Conservation (phyloP, 2,888 invertebrate species). For the Callimorpha dominula region DNA sequence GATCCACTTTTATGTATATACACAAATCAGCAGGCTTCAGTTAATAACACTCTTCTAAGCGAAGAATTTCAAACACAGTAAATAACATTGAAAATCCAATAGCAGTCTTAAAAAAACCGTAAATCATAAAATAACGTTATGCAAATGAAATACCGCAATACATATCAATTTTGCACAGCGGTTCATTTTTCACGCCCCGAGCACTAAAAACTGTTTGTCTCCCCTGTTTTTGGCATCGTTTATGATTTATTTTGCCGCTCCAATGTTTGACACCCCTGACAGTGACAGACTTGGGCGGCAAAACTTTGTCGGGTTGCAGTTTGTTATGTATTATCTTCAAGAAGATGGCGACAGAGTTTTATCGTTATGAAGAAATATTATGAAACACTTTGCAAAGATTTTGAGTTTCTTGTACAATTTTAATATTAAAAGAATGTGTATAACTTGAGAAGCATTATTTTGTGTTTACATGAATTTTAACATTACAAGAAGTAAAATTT, state of each 20-base stretch:
- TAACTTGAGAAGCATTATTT: too few relatives aligned
- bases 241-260: conserved; percentile 49
- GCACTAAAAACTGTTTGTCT: conserved; percentile 46
- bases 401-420: background rate
- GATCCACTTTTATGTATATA: too few relatives aligned
- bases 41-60: too few relatives aligned
- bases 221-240: conserved; percentile 47
- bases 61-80: background rate
- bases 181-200: conserved; percentile 48
- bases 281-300: conserved; percentile 46
- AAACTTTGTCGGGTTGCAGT: conserved; percentile 42
- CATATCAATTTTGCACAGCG: conserved; percentile 39
- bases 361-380: background rate
- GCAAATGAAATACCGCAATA: conserved; percentile 33
- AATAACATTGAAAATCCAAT: background rate
- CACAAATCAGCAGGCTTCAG: too few relatives aligned
- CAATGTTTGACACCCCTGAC: conserved; percentile 52
- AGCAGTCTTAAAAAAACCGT: background rate
- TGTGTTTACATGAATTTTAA: too few relatives aligned
- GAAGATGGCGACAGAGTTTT: conserved; percentile 6
- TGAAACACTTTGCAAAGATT: background rate
- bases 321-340: conserved; percentile 23
- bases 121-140: conserved; percentile 23
- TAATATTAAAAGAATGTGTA: too few relatives aligned
- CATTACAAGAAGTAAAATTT: too few relatives aligned